A percentile compares a stretch with the other conserved stretches of the same genome.
Evolutionary conservation across 2,797 vertebrate genomes (phyloP).

Genomic region (Lophura swinhoii): DNA sequence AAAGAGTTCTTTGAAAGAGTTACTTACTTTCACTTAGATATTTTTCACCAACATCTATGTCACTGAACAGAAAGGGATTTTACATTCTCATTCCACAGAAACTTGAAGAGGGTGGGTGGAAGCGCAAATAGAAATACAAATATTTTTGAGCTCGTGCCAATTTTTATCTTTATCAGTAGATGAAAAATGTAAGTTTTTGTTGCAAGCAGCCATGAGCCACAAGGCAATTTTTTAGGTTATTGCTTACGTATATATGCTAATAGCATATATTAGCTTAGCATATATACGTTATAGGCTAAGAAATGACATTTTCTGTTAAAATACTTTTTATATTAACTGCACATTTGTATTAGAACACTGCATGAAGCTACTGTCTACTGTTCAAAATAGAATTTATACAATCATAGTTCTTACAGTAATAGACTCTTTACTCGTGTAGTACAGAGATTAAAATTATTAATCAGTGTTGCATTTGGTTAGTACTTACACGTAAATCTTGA

Average conservation of each 20-base stretch:
- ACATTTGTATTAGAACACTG: background rate
- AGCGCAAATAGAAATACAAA: slow-evolving; percentile 2
- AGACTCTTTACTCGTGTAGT: background rate
- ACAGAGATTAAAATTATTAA: background rate
- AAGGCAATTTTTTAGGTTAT: background rate
- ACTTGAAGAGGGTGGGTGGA: background rate
- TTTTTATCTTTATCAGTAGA: background rate
- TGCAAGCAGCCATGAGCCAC: background rate
- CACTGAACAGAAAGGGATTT: background rate
- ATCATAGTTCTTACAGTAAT: background rate
- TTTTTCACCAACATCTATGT: background rate
- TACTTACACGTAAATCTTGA: slow-evolving; percentile 93
- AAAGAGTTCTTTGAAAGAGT: no score
- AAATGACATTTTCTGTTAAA: background rate
- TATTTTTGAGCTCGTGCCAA: background rate
- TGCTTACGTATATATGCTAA: background rate
- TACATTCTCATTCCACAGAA: background rate
- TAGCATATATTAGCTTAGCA: no score
- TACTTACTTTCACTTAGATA: background rate
- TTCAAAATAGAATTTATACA: background rate
- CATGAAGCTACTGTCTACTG: background rate
- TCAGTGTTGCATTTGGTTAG: background rate
- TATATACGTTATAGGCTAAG: background rate
- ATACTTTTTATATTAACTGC: background rate
- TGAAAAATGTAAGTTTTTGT: background rate